Evolutionary conservation across 1,140 invertebrate species (phyloP).

Genomic region (Aphidius ervi): DNA sequence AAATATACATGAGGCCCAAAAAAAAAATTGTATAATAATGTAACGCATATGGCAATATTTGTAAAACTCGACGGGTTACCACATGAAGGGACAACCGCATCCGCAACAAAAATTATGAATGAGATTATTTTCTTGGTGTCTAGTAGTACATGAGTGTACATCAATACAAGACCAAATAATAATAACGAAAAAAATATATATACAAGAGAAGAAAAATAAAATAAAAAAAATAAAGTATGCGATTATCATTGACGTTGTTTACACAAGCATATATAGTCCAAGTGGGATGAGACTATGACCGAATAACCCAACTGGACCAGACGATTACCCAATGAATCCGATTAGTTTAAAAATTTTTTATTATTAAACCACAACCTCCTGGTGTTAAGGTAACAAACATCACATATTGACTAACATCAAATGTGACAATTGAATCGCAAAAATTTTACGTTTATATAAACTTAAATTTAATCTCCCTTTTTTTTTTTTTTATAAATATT

Average conservation of each 20-base stretch:
- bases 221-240: slow-evolving; percentile 18
- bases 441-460: no score
- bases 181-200: slow-evolving; percentile 14
- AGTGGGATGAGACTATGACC: slow-evolving; percentile 21
- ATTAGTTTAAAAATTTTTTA: slow-evolving; percentile 32
- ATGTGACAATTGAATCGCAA: no score
- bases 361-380: slow-evolving; percentile 21
- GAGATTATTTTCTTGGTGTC: slow-evolving; percentile 42
- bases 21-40: slow-evolving; percentile 48
- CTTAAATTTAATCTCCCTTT: no score
- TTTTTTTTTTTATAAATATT: slow-evolving; percentile 25
- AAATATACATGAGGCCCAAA: slow-evolving; percentile 16
- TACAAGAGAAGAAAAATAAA: slow-evolving; percentile 19
- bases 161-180: slow-evolving; percentile 10
- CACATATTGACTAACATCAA: slow-evolving; percentile 25
- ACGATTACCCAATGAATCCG: slow-evolving; percentile 41
- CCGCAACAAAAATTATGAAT: slow-evolving; percentile 40
- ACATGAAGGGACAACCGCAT: slow-evolving; percentile 23
- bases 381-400: slow-evolving; percentile 23
- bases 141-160: background rate
- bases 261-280: no score
- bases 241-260: slow-evolving; percentile 16
- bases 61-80: slow-evolving; percentile 51
- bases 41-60: slow-evolving; percentile 52
- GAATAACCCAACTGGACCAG: slow-evolving; percentile 25